These are phyloP conservation scores for Acanthococcus lagerstroemiae DNA, from an alignment of 2,888 invertebrate species.

Conservation along the genomic window DNA sequence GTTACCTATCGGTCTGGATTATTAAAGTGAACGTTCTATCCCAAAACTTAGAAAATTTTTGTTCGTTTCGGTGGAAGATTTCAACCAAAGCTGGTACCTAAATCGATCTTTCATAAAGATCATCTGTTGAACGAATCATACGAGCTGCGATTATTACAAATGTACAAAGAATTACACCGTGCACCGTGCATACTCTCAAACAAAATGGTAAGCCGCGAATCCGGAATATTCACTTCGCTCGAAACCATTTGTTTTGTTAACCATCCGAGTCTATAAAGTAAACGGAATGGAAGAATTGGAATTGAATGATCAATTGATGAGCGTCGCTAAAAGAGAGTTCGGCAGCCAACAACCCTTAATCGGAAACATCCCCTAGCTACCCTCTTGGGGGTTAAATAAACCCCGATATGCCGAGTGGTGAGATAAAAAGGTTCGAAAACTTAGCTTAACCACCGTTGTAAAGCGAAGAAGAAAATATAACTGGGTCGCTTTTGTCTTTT, in stretches of 20 bases:
- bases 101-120: too few species aligned
- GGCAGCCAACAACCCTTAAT: conserved; percentile 19
- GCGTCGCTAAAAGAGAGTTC: conserved; percentile 10
- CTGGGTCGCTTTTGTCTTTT: conserved; percentile 24
- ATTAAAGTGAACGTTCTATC: too few species aligned
- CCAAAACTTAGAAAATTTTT: too few species aligned
- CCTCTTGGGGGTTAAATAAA: conserved; percentile 28
- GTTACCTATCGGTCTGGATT: too few species aligned
- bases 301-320: conserved; percentile 30
- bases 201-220: too few species aligned
- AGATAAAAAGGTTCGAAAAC: conserved; percentile 28
- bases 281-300: conserved; percentile 27
- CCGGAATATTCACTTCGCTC: too few species aligned
- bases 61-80: too few species aligned
- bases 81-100: too few species aligned
- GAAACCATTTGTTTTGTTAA: conserved; percentile 11
- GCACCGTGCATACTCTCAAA: too few species aligned
- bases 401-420: conserved; percentile 17
- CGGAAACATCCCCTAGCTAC: conserved; percentile 4
- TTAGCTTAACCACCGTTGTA: not conserved
- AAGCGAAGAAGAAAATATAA: conserved; percentile 17
- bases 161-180: too few species aligned
- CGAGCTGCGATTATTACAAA: too few species aligned
- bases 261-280: conserved; percentile 12
- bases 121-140: too few species aligned